Evolutionary conservation across 2,113 vertebrate genomes (phyloP), one percentile per base, ranked within the genome.

Genomic region (Esox niger): DNA sequence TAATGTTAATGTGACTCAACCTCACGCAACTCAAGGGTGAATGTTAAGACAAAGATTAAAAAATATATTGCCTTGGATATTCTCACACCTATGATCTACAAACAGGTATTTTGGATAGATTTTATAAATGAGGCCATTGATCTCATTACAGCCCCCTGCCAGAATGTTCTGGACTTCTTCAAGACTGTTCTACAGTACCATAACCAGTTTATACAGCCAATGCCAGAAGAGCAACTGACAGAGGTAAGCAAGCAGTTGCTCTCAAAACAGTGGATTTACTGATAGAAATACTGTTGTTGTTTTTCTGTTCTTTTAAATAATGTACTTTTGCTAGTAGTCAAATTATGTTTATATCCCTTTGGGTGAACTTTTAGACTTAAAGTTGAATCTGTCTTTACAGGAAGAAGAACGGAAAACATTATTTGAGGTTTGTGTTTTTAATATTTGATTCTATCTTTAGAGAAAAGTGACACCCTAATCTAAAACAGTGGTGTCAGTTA

Each of bases 151-250:
- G 97, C 93, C 82, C 97, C 97, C 81, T 98, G 95, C 90, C 97
- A 99, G 91, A 96, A 94, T 4, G 96, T 94, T 78, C 87, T 99
- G 26, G 95, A 98, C 90, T 98, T 96, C 86, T 92, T 98, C 89
- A 98, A 96, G 92, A 94, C 90, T 0, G 93, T 98, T 47, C 93
- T 99, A 38, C 95, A 96, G 77, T 94, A 98, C 82, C 94, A 98
- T 88, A 96, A 97, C 89, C 97, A 98, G 77, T 92, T 97, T 31
- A 75, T 93, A 79, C 91, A 93, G 54, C 95, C 94, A 0, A 90
- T 94, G 80, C 86, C 93, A 4, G 73, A 95, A 62, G 97, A 99
- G 79, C 94, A 95, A 85, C 93, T 96, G 4, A 91, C 94, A 0
- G 96, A 99, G 95, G 97, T 98, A 90, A 81, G 77, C 31, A 66